phyloP scores from a whole-genome alignment of 2,113 vertebrate genomes.

The Rhinolophus sinicus region DNA sequence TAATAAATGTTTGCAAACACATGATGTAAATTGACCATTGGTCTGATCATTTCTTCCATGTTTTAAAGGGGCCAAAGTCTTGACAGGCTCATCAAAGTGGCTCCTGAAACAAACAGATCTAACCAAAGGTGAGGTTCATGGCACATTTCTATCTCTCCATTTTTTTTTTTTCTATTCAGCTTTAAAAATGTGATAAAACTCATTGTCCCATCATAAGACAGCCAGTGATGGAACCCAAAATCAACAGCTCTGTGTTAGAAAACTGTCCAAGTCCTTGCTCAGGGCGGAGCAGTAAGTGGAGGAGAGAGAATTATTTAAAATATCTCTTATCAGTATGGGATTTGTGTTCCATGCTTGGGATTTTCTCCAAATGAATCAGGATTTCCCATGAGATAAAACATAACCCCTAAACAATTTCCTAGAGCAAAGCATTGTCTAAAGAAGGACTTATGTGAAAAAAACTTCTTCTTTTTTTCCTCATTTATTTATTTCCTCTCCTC shows the following conservation, averaged over 20 bases:
- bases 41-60: slow-evolving; percentile 41
- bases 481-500: neutral
- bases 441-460: neutral
- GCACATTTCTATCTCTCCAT: neutral
- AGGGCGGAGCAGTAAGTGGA: neutral
- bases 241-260: neutral
- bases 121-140: slow-evolving; percentile 62
- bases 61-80: slow-evolving; percentile 60
- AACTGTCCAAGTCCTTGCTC: neutral
- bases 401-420: neutral
- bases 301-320: neutral
- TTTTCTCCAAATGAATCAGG: neutral
- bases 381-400: neutral
- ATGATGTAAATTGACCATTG: neutral
- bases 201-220: neutral
- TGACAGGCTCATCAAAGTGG: slow-evolving; percentile 60
- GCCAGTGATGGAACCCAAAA: neutral
- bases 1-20: neutral
- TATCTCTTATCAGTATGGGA: neutral
- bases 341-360: neutral
- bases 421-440: neutral
- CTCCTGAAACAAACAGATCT: slow-evolving; percentile 32
- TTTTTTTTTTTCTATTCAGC: neutral
- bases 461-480: neutral
- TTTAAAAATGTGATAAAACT: neutral